These are phyloP conservation scores for Hippocampus mohnikei DNA, from an alignment of 2,113 vertebrate genomes.

Conservation along the genomic window DNA sequence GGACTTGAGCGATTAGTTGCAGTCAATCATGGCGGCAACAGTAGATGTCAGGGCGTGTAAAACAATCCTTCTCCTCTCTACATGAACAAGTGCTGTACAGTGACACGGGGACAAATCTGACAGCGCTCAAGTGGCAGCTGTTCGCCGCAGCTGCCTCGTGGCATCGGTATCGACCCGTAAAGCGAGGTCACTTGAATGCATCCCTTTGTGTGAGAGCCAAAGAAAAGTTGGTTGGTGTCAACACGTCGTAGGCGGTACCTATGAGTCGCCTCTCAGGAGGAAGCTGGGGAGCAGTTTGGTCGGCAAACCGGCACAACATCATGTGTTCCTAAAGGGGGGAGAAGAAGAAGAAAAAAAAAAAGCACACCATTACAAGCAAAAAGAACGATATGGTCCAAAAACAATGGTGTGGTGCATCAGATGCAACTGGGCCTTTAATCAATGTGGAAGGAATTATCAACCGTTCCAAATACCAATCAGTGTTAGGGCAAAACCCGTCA, in stretches of 20 bases:
- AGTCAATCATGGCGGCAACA: not conserved
- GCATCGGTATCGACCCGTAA: conserved; percentile 4
- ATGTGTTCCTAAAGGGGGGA: conserved; percentile 87
- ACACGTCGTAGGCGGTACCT: conserved; percentile 66
- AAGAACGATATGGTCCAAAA: not conserved
- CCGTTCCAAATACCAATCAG: too few species aligned
- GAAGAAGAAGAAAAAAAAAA: not conserved
- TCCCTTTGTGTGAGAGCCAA: not conserved
- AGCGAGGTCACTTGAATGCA: not conserved
- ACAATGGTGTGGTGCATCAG: too few species aligned
- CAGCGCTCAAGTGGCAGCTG: conserved; percentile 45
- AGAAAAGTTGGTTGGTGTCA: not conserved
- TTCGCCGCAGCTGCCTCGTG: conserved; percentile 41
- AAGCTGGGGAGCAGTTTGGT: conserved; percentile 92
- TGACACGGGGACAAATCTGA: conserved; percentile 33
- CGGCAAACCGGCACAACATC: conserved; percentile 95
- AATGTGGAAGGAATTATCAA: too few species aligned
- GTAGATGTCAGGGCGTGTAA: conserved; percentile 5
- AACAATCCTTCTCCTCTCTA: conserved; percentile 20
- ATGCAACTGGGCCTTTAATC: too few species aligned
- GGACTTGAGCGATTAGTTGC: not conserved
- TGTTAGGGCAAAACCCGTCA: too few species aligned
- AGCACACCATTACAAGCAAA: not conserved
- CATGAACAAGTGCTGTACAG: conserved; percentile 31
- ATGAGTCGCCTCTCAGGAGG: conserved; percentile 80